Conservation (phyloP, 2,113 vertebrate species). For the Tylochromis polylepis region DNA sequence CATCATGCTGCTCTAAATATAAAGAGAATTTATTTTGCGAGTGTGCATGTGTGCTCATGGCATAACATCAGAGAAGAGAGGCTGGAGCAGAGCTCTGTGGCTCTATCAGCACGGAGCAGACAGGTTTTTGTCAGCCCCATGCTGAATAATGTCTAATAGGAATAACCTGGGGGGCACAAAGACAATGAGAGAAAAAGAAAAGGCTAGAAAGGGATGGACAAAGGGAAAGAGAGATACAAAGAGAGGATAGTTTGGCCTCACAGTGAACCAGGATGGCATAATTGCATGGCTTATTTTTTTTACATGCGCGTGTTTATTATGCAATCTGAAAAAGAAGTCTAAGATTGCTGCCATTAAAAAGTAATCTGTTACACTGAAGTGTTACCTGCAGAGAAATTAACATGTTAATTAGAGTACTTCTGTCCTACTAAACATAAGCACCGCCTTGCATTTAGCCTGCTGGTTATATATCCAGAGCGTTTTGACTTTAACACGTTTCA, state of each 20-base stretch:
- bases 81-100: slow-evolving; percentile 12
- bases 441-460: neutral
- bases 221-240: neutral
- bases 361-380: neutral
- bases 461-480: neutral
- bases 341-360: neutral
- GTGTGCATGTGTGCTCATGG: slow-evolving; percentile 7
- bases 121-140: slow-evolving; percentile 34
- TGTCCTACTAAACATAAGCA: too few species aligned
- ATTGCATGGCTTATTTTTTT: neutral
- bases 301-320: neutral
- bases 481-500: neutral
- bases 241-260: neutral
- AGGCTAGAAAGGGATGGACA: neutral
- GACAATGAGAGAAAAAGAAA: slow-evolving; percentile 17
- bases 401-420: rapidly evolving
- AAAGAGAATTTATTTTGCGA: neutral
- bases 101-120: slow-evolving; percentile 55
- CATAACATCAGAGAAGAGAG: slow-evolving; percentile 19
- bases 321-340: neutral
- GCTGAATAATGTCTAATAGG: slow-evolving; percentile 49
- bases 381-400: neutral
- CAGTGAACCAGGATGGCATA: neutral
- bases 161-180: slow-evolving; percentile 31
- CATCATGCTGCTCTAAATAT: neutral